Evolutionary conservation across 1,140 invertebrate species (phyloP).

Genomic region (Potamilus streckersoni): DNA sequence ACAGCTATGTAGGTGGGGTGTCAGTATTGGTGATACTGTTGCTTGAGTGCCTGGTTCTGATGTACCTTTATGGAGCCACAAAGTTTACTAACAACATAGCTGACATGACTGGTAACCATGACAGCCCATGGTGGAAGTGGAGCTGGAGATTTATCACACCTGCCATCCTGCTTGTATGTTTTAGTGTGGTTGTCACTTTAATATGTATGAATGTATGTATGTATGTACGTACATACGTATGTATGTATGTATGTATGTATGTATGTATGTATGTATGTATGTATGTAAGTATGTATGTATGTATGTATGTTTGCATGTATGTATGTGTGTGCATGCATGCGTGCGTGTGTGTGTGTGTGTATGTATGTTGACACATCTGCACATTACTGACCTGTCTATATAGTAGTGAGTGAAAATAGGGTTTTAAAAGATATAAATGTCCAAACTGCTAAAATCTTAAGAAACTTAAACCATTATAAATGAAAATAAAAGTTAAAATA

Average conservation of each 20-base stretch:
- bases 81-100: slow-evolving; percentile 61
- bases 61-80: slow-evolving; percentile 57
- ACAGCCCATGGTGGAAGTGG: slow-evolving; percentile 55
- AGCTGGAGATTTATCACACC: slow-evolving; percentile 59
- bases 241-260: not conserved
- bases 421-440: too few species aligned
- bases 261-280: not conserved
- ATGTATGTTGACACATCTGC: not conserved
- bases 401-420: too few species aligned
- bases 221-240: not conserved
- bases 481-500: too few species aligned
- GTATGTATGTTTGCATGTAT: not conserved
- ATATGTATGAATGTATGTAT: not conserved
- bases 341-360: not conserved
- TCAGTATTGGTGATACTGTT: slow-evolving; percentile 43
- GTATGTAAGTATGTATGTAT: slow-evolving; percentile 1
- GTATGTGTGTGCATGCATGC: not conserved
- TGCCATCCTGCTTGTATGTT: slow-evolving; percentile 45
- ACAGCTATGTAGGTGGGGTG: slow-evolving; percentile 38
- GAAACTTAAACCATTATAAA: too few species aligned
- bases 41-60: slow-evolving; percentile 46
- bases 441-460: too few species aligned
- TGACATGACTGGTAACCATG: slow-evolving; percentile 58
- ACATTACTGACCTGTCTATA: too few species aligned
- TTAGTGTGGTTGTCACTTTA: not conserved